phyloP scores from a whole-genome alignment of 2,797 vertebrate genomes.

The Phyllotis vaccarum region DNA sequence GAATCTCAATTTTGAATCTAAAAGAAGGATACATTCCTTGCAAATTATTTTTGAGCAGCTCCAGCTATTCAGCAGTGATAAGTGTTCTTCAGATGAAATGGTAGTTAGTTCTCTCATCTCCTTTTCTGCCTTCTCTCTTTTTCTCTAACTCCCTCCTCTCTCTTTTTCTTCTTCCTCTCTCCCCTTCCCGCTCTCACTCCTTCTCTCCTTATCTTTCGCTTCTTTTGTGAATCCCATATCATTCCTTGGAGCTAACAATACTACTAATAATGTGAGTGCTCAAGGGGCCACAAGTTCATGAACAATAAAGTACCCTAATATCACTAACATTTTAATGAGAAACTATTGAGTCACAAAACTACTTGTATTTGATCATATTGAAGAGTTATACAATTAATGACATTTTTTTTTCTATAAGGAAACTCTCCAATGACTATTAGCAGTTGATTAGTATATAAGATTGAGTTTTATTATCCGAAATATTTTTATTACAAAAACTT shows the following conservation, averaged over 20 bases:
- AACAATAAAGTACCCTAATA: not conserved
- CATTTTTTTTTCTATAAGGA: not conserved
- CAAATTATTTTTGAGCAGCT: not conserved
- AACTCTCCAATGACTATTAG: not conserved
- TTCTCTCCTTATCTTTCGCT: not conserved
- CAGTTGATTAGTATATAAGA: not conserved
- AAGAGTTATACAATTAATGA: not conserved
- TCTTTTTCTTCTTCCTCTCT: too few species aligned
- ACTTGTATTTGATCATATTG: not conserved
- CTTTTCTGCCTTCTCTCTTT: not conserved
- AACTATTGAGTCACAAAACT: not conserved
- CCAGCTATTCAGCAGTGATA: not conserved
- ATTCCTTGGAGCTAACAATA: not conserved
- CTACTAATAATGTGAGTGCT: not conserved
- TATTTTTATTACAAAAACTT: not conserved
- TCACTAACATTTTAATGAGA: conserved; percentile 14
- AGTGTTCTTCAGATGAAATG: not conserved
- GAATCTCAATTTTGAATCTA: not conserved
- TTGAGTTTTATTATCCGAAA: not conserved
- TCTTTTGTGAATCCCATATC: not conserved
- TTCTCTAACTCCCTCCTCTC: not conserved
- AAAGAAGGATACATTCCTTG: not conserved
- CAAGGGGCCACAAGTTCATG: not conserved
- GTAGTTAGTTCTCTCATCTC: not conserved
- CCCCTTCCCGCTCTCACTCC: not conserved